Base-by-base conservation (phyloP, 2,888 invertebrate genomes). In the Meiosimyza decipiens region DNA sequence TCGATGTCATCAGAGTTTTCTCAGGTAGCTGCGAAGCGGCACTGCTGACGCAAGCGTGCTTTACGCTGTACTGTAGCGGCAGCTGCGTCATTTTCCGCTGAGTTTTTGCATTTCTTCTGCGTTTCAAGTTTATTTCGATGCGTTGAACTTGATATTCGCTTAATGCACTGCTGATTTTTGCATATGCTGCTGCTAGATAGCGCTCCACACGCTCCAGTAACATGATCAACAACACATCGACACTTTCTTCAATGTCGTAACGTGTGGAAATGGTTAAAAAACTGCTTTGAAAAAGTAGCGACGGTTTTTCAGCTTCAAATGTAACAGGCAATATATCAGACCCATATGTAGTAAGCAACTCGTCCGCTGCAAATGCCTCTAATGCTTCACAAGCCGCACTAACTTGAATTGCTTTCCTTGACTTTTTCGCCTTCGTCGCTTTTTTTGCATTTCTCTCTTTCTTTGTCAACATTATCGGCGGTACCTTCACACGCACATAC, bases 181-280 rank as follows among this genome's bases (percentile, higher is more conserved):
- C 28, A 28, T 9, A 40, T 6, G 40, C 1, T 9, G 40, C 40
- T 9, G 40, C 40, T n/a, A 64, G 28, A 4, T 64, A 33, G 15
- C 64, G 51, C 28, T 50, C 22, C 3, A 51, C 22, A 28, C 22
- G 51, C 18, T 64, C 64, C 64, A 64, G 64, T 28, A 64, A 28
- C 64, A 64, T 51, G 64, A 51, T 51, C 15, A 64, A 28, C 64
- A 64, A 51, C 13, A 51, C 13, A n/a, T 64, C 64, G 22, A 16
- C 13, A 28, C 64, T 64, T 16, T 22, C 15, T 6, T 13, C 6
- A n/a, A 64, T 64, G 64, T 64, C 64, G 28, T 51, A 51, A 13
- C 28, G 51, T n/a, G 64, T 52, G 11, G 22, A 28, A 50, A 64
- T 15, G 1, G 16, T 50, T 28, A 64, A 15, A 15, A 15, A 50